Conservation (phyloP, 2,888 invertebrate species). For the Aphrophora alni region DNA sequence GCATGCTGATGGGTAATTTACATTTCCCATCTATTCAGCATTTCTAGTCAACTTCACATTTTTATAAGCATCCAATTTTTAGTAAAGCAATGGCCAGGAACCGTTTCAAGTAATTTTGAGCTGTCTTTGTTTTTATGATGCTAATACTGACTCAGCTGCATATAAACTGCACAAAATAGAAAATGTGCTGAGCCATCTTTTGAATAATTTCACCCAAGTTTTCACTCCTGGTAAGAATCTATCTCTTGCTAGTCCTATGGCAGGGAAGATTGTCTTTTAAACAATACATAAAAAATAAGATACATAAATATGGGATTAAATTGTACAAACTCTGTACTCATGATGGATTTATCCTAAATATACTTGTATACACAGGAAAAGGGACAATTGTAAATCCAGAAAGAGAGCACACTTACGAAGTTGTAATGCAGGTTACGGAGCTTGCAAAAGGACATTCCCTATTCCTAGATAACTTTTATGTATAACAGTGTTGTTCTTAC, state of each 20-base stretch:
- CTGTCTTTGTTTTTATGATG: constrained; percentile 28
- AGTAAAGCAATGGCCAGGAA: constrained; percentile 16
- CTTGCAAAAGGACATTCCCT: background rate
- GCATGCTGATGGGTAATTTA: constrained; percentile 3
- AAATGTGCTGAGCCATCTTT: background rate
- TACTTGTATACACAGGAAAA: background rate
- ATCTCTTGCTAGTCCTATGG: background rate
- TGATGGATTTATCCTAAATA: background rate
- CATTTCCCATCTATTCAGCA: background rate
- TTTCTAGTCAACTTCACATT: background rate
- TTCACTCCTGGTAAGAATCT: background rate
- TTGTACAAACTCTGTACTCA: background rate
- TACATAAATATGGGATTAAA: too few relatives aligned
- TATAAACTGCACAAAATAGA: background rate
- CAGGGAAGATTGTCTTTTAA: constrained; percentile 3
- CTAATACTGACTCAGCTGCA: background rate
- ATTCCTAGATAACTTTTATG: constrained; percentile 12
- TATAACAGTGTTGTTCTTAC: constrained; percentile 21
- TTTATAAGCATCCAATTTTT: constrained; percentile 11
- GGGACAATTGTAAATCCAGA: background rate
- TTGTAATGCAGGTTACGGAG: background rate
- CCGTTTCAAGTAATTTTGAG: constrained; percentile 12
- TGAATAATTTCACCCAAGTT: constrained; percentile 11
- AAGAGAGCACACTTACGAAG: background rate
- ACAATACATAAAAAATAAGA: background rate